These are phyloP conservation scores for Ornithorhynchus anatinus DNA, from an alignment of 2,113 vertebrate genomes.

Conservation along the genomic window DNA sequence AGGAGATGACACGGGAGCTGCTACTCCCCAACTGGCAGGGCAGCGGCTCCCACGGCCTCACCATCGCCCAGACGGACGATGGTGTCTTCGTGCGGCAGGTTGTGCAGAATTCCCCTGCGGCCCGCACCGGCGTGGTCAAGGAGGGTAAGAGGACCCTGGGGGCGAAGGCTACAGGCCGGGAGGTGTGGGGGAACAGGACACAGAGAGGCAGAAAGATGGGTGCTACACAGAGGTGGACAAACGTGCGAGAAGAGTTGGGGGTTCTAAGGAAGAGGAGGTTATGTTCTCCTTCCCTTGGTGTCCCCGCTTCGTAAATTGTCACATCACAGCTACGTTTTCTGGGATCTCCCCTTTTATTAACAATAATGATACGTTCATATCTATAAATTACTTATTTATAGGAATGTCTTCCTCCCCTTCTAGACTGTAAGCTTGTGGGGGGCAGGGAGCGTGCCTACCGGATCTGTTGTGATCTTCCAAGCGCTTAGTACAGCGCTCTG, in stretches of 20 bases:
- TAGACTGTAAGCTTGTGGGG: no score
- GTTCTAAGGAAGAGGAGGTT: not conserved
- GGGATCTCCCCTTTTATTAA: not conserved
- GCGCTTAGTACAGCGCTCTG: no score
- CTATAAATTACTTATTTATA: no score
- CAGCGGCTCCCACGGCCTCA: conserved; percentile 87
- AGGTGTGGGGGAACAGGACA: no score
- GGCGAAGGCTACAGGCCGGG: not conserved
- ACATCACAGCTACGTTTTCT: not conserved
- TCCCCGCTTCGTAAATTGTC: not conserved
- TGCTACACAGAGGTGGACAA: not conserved
- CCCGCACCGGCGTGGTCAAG: conserved; percentile 83
- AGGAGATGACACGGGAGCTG: conserved; percentile 87
- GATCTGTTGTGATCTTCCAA: no score
- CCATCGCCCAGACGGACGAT: conserved; percentile 81
- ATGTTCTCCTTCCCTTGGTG: not conserved
- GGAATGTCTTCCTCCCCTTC: no score
- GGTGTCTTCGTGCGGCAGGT: conserved; percentile 89
- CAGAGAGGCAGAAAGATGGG: not conserved
- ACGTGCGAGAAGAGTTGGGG: not conserved
- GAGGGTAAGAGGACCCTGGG: conserved; percentile 76
- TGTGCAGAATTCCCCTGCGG: conserved; percentile 85
- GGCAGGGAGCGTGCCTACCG: no score
- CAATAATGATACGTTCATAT: no score
- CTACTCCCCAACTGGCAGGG: conserved; percentile 90